Conservation (phyloP, 2,888 invertebrate genomes). For the Drosophila peninsularis region DNA sequence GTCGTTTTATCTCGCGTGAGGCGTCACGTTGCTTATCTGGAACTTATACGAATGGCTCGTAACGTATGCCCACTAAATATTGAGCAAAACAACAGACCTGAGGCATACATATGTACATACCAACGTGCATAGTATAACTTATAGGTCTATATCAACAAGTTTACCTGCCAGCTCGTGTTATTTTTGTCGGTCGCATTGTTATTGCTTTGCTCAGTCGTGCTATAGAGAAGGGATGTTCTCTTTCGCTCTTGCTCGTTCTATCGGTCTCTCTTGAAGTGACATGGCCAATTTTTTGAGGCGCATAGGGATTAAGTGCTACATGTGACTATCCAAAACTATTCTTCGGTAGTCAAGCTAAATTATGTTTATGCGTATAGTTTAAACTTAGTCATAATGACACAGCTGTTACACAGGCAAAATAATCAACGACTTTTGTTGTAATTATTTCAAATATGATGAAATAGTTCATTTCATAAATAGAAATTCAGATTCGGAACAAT, state of each 20-base stretch:
- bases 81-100: constrained; percentile 32
- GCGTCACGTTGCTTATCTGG: constrained; percentile 75
- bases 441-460: not conserved
- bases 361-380: not conserved
- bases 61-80: constrained; percentile 24
- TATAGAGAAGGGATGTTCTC: not conserved
- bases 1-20: constrained; percentile 72
- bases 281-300: constrained; percentile 24
- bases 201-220: constrained; percentile 2
- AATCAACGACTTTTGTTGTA: not conserved
- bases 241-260: not conserved
- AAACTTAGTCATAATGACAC: not conserved
- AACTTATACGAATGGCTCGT: constrained; percentile 45
- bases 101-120: not conserved
- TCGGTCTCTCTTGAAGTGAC: constrained; percentile 31
- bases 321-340: constrained; percentile 37
- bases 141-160: constrained; percentile 29
- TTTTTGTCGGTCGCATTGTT: constrained; percentile 7
- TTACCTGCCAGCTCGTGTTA: constrained; percentile 29
- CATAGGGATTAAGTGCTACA: constrained; percentile 45
- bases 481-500: too few species aligned
- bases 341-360: constrained; percentile 1
- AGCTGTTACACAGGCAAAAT: not conserved
- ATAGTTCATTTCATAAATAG: too few species aligned
- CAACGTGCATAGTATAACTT: constrained; percentile 4